Base-by-base conservation (phyloP, 2,797 vertebrate genomes). In the Spheniscus humboldti region DNA sequence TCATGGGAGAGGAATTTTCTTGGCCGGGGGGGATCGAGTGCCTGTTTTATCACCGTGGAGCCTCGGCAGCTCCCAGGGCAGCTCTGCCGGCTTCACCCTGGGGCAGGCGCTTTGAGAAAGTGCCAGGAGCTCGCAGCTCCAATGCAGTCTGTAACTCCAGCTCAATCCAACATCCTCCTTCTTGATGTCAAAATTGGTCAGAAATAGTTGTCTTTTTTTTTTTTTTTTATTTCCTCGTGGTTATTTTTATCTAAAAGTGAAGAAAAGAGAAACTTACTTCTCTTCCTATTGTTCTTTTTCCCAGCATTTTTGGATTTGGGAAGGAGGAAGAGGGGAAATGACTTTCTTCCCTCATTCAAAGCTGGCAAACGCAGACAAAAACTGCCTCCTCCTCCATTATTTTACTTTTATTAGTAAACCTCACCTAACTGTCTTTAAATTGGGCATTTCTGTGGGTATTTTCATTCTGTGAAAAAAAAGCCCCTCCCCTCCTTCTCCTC, bases 241-340 rank as follows among this genome's bases (percentile, higher is more conserved):
- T 59, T 93, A 86, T 96, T 95, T 96, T 96, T 96, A 88, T 56
- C 69, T 78, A 72, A 92, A 94, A 95, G 73, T 71, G 82, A 95
- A 95, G 72, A 83, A 90, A 96, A 90, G 73, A 95, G 88, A 96
- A 96, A 88, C 56, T 72, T 84, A 86, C 48, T 77, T 90, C 20
- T 84, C 53, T 83, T 91, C 73, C 69, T 80, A 50, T 90, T 91
- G 14, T 45, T 69, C 64, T 77, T 77, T 66, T 4, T 3, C 71
- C 41, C 41, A 69, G 80, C 28, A 23, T 13, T 76, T 90, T 69
- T 66, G 35, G 45, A 90, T 74, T 91, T 63, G 63, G 35, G 39
- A 91, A 91, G 41, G 48, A 93, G 37, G 69, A 90, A 84, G 71
- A 92, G 18, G 62, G 88, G 76, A 95, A 95, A 85, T 78, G 5